Conservation (phyloP, 1,140 invertebrate species). For the Sminthurinus signatus region DNA sequence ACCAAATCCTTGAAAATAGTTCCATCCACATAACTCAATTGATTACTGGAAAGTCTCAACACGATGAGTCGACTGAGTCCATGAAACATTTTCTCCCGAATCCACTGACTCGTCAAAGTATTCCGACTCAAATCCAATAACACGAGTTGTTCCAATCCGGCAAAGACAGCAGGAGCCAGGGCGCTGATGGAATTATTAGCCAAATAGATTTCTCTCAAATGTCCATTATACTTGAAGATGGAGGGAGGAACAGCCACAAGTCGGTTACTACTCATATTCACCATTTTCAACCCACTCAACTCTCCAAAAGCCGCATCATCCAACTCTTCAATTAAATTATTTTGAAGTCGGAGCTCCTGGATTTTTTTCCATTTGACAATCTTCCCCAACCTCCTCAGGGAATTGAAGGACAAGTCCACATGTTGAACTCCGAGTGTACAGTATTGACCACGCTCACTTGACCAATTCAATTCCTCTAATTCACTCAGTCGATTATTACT, state of each 20-base stretch:
- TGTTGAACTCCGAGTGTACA: slow-evolving; percentile 23
- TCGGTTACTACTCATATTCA: slow-evolving; percentile 78
- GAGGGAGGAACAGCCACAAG: slow-evolving; percentile 67
- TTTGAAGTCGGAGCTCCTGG: slow-evolving; percentile 67
- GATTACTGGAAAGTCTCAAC: slow-evolving; percentile 76
- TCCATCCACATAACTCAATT: slow-evolving; percentile 70
- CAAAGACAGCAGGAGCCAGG: slow-evolving; percentile 71
- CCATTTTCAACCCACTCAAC: slow-evolving; percentile 62
- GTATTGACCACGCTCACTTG: slow-evolving; percentile 15
- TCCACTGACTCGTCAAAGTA: slow-evolving; percentile 69
- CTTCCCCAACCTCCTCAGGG: slow-evolving; percentile 16
- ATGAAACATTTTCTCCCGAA: slow-evolving; percentile 72
- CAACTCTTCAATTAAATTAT: slow-evolving; percentile 75
- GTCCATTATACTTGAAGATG: slow-evolving; percentile 65
- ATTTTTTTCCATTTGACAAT: slow-evolving; percentile 61
- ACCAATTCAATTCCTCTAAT: slow-evolving; percentile 57
- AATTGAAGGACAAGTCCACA: slow-evolving; percentile 48
- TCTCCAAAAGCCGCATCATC: slow-evolving; percentile 67
- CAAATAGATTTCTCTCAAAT: slow-evolving; percentile 71
- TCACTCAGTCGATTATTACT: slow-evolving; percentile 74
- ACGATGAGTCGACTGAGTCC: slow-evolving; percentile 76
- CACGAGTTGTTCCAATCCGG: slow-evolving; percentile 70
- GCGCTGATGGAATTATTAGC: slow-evolving; percentile 73
- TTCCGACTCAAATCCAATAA: slow-evolving; percentile 82
- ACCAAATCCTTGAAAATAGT: slow-evolving; percentile 80